Evolutionary conservation across 2,888 invertebrate genomes (phyloP).

Genomic region (Rhyacophila evoluta): DNA sequence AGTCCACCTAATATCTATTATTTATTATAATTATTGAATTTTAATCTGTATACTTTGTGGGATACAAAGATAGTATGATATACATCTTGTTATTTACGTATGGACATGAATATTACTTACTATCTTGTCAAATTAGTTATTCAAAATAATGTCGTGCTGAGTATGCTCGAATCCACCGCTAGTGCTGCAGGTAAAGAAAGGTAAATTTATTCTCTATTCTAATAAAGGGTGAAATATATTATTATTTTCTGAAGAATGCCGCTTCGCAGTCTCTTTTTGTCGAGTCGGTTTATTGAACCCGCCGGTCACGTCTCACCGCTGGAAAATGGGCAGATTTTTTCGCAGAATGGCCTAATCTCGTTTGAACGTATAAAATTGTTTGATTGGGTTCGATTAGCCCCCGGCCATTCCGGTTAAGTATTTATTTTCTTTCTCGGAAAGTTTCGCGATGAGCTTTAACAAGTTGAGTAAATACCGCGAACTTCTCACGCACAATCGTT

Average conservation of each 20-base stretch:
- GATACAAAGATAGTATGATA: too few relatives aligned
- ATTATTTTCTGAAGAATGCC: background rate
- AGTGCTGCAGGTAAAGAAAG: background rate
- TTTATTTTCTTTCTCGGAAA: background rate
- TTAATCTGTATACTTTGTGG: too few relatives aligned
- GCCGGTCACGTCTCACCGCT: background rate
- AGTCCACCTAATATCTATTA: too few relatives aligned
- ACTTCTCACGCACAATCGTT: background rate
- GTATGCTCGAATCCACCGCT: background rate
- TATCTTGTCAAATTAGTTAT: too few relatives aligned
- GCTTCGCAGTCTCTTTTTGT: background rate
- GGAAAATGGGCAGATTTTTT: background rate
- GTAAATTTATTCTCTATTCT: background rate
- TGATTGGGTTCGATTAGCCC: background rate
- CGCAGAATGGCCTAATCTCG: background rate
- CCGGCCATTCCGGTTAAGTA: background rate
- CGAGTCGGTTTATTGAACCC: background rate
- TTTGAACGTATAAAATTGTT: background rate
- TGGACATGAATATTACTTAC: too few relatives aligned
- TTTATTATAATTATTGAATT: too few relatives aligned
- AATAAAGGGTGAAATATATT: background rate
- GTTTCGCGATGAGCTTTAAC: background rate
- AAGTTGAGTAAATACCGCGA: background rate
- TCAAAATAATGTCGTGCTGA: background rate
- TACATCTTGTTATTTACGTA: too few relatives aligned